Conservation (phyloP, 2,113 vertebrate genomes). For the Notechis scutatus region DNA sequence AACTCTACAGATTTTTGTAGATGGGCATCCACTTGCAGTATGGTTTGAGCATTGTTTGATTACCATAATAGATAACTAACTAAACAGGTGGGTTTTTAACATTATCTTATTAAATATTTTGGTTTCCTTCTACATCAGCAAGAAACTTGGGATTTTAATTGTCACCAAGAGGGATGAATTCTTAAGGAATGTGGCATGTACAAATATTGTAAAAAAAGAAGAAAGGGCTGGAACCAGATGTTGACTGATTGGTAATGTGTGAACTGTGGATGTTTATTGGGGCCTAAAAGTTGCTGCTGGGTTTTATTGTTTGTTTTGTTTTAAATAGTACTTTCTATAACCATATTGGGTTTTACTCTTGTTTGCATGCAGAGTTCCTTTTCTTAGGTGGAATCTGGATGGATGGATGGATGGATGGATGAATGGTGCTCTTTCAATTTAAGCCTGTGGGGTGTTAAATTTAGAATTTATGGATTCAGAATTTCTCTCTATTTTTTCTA, state of each 20-base stretch:
- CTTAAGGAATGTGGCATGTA: neutral
- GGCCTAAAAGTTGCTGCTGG: neutral
- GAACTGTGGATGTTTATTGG: neutral
- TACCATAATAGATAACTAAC: neutral
- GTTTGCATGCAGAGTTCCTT: neutral
- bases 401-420: too few relatives aligned
- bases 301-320: neutral
- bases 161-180: neutral
- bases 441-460: neutral
- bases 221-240: neutral
- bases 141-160: neutral
- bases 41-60: neutral
- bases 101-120: neutral
- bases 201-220: neutral
- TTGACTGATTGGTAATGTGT: neutral
- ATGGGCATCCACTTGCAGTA: neutral
- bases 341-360: neutral
- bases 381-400: neutral
- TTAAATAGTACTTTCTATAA: neutral
- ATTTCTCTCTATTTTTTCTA: neutral
- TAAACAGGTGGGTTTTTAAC: neutral
- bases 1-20: neutral
- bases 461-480: neutral
- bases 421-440: neutral
- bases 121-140: neutral